Base-by-base conservation (phyloP, 2,113 vertebrate genomes). In the Asarcornis scutulata region DNA sequence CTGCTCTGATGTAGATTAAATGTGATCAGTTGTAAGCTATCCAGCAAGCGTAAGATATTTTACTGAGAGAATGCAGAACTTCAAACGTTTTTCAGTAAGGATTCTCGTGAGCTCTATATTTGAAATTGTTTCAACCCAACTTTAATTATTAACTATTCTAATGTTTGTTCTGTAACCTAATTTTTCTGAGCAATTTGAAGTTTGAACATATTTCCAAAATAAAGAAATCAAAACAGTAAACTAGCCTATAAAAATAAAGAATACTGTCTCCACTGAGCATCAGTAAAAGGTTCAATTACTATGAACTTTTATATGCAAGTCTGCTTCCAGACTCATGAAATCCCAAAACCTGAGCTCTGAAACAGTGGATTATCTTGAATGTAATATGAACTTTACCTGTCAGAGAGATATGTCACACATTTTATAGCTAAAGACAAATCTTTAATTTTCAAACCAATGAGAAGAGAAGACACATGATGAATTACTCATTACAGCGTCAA, bases 371-470 rank as follows among this genome's bases (percentile, higher is more conserved):
- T 93, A 87, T 66, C 80, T 85, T 79, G 77, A 89, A 93, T 94
- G 78, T 88, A 59, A 84, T 90, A 94, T 55, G 73, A 97, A 92
- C 50, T 87, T 86, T 76, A 89, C 84, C 48, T 87, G 90, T 87
- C 55, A 76, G 44, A 79, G 81, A 79, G 74, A 90, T 82, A 50
- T 25, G 8, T 63, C 91, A 81, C 77, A 74, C 25, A 77, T 56
- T 29, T 81, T 83, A 52, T 7, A 93, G 32, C 21, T 90, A 50
- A 83, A 92, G 86, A 94, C 58, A 85, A 36, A 92, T 25, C n/a
- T 96, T 94, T 82, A 94, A 96, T 95, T 95, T 96, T 84, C 76
- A 92, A 93, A 62, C 59, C 55, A 67, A 32, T 20, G 32, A 75
- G 69, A 89, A 94, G 44, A 89, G 71, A 86, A 32, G 68, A 93